Percentiles rank a stretch among this genome's conserved stretches.
Conservation (phyloP, 2,113 vertebrate species). For the Tychaedon coryphoeus region DNA sequence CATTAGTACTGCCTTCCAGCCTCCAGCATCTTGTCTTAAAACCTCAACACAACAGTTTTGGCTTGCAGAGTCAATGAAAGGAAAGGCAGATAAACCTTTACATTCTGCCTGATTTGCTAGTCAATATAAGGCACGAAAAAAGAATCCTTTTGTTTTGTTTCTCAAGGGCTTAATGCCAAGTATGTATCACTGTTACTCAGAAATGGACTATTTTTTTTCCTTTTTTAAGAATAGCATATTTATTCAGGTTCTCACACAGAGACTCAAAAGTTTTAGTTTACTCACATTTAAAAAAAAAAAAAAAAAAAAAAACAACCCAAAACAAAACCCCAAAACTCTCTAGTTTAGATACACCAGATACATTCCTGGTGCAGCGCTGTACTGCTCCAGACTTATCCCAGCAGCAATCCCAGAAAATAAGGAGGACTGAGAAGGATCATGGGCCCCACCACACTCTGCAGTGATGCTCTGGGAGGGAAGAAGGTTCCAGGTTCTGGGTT, state of each 20-base stretch:
- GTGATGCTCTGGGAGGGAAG: background rate
- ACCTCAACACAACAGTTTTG: background rate
- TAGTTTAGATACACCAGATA: background rate
- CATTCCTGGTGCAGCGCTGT: background rate
- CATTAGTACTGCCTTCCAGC: background rate
- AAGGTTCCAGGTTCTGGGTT: background rate
- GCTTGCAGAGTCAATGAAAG: background rate
- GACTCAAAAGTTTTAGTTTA: background rate
- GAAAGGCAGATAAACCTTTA: background rate
- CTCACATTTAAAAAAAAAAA: background rate
- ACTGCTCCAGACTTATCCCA: background rate
- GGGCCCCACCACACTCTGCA: fast-evolving
- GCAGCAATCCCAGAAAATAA: background rate
- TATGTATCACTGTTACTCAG: background rate
- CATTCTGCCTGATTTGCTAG: background rate
- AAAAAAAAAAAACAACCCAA: background rate
- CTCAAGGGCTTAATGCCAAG: background rate
- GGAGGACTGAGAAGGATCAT: fast-evolving
- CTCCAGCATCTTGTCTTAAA: background rate
- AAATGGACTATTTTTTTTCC: fast-evolving
- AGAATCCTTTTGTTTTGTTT: background rate
- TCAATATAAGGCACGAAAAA: background rate
- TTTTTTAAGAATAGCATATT: background rate
- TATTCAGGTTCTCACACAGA: background rate
- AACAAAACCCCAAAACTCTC: fast-evolving